Evolutionary conservation across 2,888 invertebrate genomes (phyloP), one percentile per base, ranked within the genome.

Genomic region (Therioaphis trifolii): DNA sequence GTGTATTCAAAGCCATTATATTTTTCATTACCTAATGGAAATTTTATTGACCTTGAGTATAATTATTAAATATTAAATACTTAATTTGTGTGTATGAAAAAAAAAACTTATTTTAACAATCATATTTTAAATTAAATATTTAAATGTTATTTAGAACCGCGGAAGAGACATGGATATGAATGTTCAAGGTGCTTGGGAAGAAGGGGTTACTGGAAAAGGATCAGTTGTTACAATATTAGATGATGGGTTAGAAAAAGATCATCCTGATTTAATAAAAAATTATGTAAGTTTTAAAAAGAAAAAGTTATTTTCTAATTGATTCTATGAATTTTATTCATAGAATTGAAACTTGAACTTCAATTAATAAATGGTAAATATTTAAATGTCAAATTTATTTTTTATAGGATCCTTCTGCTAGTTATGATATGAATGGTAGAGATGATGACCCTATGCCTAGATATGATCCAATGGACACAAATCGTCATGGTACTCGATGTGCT

Each of bases 401-500:
- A 61, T 89, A 98, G 96, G 98, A 99, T 89, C 95, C 95, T 0
- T 92, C 94, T 89, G 98, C 98, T 58, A 98, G 98, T 55, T 98
- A 96, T 89, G 99, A 99, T 90, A 98, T 99, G 66, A 99, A 99
- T 89, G 95, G 94, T 85, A 95, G 97, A 88, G 99, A 99, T 89
- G 92, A 94, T 1, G 97, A 99, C 89, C 99, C 99, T 0, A 97
- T 96, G 92, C 99, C 99, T 0, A 92, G 98, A 86, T 99, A 99
- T 89, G 99, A 99, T 89, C 93, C 96, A 91, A 94, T 96, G 80
- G 98, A 99, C 90, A 97, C 98, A 84, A 99, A 99, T 90, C 92
- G 97, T 29, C 97, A 96, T 88, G 96, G 96, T 3, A 99, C 98
- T 7, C 91, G 98, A 84, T 98, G 98, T 89, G 98, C 98, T 1